These are phyloP conservation scores for Folsomia candida DNA, from an alignment of 2,888 invertebrate species.

Conservation along the genomic window DNA sequence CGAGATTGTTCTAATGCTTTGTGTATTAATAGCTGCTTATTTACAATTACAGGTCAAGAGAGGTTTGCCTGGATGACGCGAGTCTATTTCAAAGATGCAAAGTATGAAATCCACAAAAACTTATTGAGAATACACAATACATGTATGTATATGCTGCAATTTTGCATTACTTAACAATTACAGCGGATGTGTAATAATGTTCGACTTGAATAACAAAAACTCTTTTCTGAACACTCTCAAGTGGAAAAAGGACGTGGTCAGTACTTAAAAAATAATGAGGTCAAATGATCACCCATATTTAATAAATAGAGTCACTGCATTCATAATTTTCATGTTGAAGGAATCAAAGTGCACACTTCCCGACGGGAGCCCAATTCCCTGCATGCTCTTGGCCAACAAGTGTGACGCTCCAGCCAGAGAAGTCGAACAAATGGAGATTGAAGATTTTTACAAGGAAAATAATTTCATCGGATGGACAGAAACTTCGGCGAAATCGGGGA, in stretches of 20 bases:
- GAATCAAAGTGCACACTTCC: conserved; percentile 60
- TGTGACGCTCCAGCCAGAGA: conserved; percentile 59
- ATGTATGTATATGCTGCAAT: too few relatives aligned
- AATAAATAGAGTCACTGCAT: too few relatives aligned
- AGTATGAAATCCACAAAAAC: too few relatives aligned
- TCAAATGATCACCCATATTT: neutral
- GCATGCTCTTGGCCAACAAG: conserved; percentile 62
- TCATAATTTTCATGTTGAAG: neutral
- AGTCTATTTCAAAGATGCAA: conserved; percentile 62
- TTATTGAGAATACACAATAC: too few relatives aligned
- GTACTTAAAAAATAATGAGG: too few relatives aligned
- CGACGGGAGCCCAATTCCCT: conserved; percentile 60
- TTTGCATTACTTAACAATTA: too few relatives aligned
- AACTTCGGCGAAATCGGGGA: conserved; percentile 62
- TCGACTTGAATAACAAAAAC: conserved; percentile 60
- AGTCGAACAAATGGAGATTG: conserved; percentile 60
- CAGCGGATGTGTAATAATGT: conserved; percentile 59
- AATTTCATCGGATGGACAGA: conserved; percentile 63
- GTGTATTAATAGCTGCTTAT: conserved; percentile 8
- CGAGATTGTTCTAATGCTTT: neutral
- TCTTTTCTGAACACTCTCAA: conserved; percentile 61
- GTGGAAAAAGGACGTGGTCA: conserved; percentile 61
- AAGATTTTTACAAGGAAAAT: conserved; percentile 60
- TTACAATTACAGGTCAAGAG: conserved; percentile 58
- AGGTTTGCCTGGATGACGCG: conserved; percentile 63